These are phyloP conservation scores for Sylvicola cinctus DNA, from an alignment of 2,888 invertebrate species.

Conservation along the genomic window DNA sequence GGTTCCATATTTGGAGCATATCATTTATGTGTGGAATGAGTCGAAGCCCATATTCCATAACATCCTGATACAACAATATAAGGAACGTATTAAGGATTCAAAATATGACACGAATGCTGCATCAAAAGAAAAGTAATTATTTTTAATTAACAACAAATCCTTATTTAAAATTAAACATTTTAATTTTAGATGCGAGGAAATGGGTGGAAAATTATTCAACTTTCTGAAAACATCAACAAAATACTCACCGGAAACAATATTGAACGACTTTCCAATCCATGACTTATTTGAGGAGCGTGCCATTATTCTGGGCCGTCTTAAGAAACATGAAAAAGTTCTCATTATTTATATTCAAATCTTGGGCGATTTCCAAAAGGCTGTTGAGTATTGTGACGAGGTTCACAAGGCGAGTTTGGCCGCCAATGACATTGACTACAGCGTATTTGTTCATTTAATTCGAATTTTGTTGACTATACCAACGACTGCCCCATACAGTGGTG, in stretches of 20 bases:
- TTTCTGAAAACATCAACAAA: slow-evolving; percentile 62
- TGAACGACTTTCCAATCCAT: slow-evolving; percentile 70
- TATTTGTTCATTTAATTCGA: slow-evolving; percentile 17
- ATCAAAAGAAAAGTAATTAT: not conserved
- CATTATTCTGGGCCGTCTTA: slow-evolving; percentile 76
- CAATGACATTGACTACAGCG: slow-evolving; percentile 9
- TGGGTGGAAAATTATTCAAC: slow-evolving; percentile 38
- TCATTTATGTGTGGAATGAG: slow-evolving; percentile 80
- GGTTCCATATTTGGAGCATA: slow-evolving; percentile 86
- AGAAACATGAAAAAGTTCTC: slow-evolving; percentile 73
- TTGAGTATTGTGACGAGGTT: slow-evolving; percentile 62
- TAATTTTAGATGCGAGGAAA: not conserved
- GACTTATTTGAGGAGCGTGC: slow-evolving; percentile 82
- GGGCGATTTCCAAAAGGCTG: slow-evolving; percentile 64
- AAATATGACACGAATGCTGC: slow-evolving; percentile 22
- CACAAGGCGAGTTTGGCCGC: slow-evolving; percentile 26
- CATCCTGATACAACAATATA: slow-evolving; percentile 71
- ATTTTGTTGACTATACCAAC: slow-evolving; percentile 30
- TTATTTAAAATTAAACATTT: no score
- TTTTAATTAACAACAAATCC: not conserved
- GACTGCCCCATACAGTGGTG: slow-evolving; percentile 19
- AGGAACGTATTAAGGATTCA: slow-evolving; percentile 40
- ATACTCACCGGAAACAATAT: slow-evolving; percentile 71
- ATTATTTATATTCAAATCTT: slow-evolving; percentile 80
- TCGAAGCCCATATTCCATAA: slow-evolving; percentile 73